Base-by-base conservation (phyloP, 2,888 invertebrate species). In the Acrocyrtus sp. region DNA sequence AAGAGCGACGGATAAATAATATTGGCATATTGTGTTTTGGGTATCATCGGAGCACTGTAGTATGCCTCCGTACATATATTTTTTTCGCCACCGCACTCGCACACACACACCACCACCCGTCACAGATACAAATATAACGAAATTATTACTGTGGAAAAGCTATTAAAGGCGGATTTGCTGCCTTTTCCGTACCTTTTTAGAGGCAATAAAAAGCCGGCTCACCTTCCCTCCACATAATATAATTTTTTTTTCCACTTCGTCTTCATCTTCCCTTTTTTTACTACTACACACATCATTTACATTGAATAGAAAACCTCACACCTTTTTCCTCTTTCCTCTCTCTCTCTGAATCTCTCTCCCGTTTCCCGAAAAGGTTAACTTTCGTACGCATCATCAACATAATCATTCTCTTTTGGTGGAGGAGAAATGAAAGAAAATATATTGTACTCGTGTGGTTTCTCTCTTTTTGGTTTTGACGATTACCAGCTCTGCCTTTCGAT, bases 291-390 rank as follows among this genome's bases (percentile, higher is more conserved):
- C 34, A 58, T 45, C 57, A 70, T 57, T 70, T 73, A 67, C 61
- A 57, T 39, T 67, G 67, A 61, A 67, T 73, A 61, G 58, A 67
- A 63, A 62, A 72, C 57, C 66, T 67, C 75, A 73, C 73, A 73
- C 73, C 62, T 73, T 75, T n/a, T 73, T 75, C 75, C 74, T 72
- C 58, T 53, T 72, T 70, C 51, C 70, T 68, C 63, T 51, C n/a
- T n/a, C n/a, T n/a, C n/a, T n/a, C n/a, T n/a, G n/a, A n/a, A n/a
- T n/a, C n/a, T n/a, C n/a, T n/a, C n/a, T n/a, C n/a, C 70, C 54
- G 41, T 61, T 67, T 65, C 58, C 54, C 54, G 58, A 61, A 73
- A 73, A 72, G 72, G 72, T 68, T 68, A 68, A 67, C 62, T 62
- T 41, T 50, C 34, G 12, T 34, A n/a, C n/a, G n/a, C n/a, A n/a